These are phyloP conservation scores for Chrysolina americana DNA, from an alignment of 2,888 invertebrate genomes.

Conservation along the genomic window DNA sequence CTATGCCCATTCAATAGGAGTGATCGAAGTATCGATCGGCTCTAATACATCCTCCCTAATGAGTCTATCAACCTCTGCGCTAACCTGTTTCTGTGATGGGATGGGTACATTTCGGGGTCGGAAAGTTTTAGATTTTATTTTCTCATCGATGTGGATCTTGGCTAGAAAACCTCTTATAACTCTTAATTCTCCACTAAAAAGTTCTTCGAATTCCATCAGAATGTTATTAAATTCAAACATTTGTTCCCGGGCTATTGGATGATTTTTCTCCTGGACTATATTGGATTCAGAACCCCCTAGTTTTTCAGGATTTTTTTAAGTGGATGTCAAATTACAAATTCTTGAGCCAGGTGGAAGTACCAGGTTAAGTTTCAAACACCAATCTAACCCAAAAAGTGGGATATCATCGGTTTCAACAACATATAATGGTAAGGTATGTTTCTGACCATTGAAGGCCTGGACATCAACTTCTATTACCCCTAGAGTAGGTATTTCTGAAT, in stretches of 20 bases:
- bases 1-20: constrained; percentile 52
- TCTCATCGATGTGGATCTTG: not conserved
- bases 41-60: constrained; percentile 46
- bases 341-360: constrained; percentile 4
- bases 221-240: not conserved
- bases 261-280: not conserved
- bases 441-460: no score
- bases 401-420: not conserved
- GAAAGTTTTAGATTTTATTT: constrained; percentile 28
- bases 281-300: not conserved
- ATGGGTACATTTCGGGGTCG: constrained; percentile 32
- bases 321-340: not conserved
- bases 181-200: not conserved
- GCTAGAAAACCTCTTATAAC: not conserved
- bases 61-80: constrained; percentile 48
- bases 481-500: no score
- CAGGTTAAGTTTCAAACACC: not conserved
- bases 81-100: constrained; percentile 46
- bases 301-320: not conserved
- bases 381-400: constrained; percentile 17
- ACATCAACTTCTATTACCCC: no score
- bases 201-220: not conserved
- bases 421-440: constrained; percentile 1
- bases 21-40: constrained; percentile 20
- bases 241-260: not conserved